Percentiles rank a stretch among this genome's conserved stretches.
Conservation (phyloP, 2,888 invertebrate species). For the Sepioteuthis lessoniana region DNA sequence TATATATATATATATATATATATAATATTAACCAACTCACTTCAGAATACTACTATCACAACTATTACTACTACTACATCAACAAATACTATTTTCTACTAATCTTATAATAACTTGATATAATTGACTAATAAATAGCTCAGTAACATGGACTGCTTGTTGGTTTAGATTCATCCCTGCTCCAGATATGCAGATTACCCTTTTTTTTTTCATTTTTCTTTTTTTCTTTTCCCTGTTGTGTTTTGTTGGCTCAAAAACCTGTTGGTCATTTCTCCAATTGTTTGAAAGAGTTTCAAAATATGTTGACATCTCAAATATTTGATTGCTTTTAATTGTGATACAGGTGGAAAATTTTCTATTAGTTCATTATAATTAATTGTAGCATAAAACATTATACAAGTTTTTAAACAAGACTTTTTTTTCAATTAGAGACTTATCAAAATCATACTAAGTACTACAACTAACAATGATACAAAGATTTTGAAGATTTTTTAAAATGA, state of each 20-base stretch:
- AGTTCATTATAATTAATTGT: neutral
- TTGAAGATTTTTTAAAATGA: no score
- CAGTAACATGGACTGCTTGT: neutral
- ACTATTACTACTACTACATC: no score
- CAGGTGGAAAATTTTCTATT: neutral
- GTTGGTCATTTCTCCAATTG: neutral
- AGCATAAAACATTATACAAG: neutral
- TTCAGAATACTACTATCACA: neutral
- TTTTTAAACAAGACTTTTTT: no score
- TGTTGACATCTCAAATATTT: neutral
- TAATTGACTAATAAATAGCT: neutral
- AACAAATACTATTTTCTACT: constrained; percentile 1
- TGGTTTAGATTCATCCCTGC: constrained; percentile 21
- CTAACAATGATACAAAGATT: no score
- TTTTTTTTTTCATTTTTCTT: neutral
- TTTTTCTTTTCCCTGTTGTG: no score
- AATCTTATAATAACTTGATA: constrained; percentile 33
- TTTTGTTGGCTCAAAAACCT: neutral
- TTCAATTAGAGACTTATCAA: no score
- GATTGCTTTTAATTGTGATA: neutral
- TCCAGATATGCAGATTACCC: neutral
- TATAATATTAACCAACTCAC: neutral
- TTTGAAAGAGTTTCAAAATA: neutral
- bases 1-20: no score
- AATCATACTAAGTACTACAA: no score